Evolutionary conservation across 2,888 invertebrate genomes (phyloP).

Genomic region (Calameuta pallipes): DNA sequence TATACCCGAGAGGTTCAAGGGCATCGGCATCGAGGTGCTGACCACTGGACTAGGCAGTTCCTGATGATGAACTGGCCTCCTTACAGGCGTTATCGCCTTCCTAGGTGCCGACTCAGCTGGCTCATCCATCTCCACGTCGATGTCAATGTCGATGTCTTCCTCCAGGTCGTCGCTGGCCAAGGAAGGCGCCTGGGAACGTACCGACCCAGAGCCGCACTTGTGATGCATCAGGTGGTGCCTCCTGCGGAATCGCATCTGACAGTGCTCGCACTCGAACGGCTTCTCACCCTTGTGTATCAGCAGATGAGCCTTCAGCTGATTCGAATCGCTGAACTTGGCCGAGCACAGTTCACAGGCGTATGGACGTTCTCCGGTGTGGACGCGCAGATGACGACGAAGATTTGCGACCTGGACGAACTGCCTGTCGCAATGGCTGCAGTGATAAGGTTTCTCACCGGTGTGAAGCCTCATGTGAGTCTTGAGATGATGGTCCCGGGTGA

Average conservation of each 20-base stretch:
- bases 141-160: slow-evolving; percentile 59
- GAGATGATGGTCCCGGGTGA: slow-evolving; percentile 92
- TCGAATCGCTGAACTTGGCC: slow-evolving; percentile 90
- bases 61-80: slow-evolving; percentile 64
- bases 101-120: slow-evolving; percentile 64
- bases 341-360: slow-evolving; percentile 89
- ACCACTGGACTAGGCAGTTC: slow-evolving; percentile 50
- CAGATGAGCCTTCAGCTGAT: slow-evolving; percentile 90
- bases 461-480: slow-evolving; percentile 94
- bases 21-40: slow-evolving; percentile 68
- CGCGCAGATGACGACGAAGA: slow-evolving; percentile 86
- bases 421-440: slow-evolving; percentile 90
- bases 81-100: slow-evolving; percentile 39
- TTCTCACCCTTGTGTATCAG: slow-evolving; percentile 92
- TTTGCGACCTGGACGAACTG: slow-evolving; percentile 96
- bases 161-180: slow-evolving; percentile 51
- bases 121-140: slow-evolving; percentile 69
- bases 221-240: slow-evolving; percentile 89
- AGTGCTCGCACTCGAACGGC: slow-evolving; percentile 85
- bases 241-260: slow-evolving; percentile 83
- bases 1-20: slow-evolving; percentile 69
- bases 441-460: slow-evolving; percentile 93
- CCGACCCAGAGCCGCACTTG: slow-evolving; percentile 75
- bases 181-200: slow-evolving; percentile 53
- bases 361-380: slow-evolving; percentile 92